Evolutionary conservation across 2,113 vertebrate genomes (phyloP).

Genomic region (Ptyas mucosa): DNA sequence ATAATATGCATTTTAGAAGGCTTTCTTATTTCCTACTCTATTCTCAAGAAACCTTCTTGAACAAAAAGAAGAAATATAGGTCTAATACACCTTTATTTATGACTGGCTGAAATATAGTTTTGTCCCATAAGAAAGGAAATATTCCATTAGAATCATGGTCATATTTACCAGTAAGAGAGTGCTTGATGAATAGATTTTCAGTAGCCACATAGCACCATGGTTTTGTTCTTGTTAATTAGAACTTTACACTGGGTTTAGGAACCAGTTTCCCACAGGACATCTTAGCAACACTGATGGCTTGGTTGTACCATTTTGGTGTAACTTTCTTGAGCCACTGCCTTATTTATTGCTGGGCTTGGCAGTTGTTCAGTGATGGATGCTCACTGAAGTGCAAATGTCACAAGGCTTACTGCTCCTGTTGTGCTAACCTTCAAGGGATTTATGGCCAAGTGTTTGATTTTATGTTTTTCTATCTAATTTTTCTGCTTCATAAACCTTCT

Average conservation of each 20-base stretch:
- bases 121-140: neutral
- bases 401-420: neutral
- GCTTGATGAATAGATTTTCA: neutral
- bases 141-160: slow-evolving; percentile 5
- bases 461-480: slow-evolving; percentile 37
- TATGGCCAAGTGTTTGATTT: slow-evolving; percentile 33
- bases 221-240: slow-evolving; percentile 8
- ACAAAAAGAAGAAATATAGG: neutral
- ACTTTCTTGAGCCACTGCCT: slow-evolving; percentile 10
- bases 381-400: neutral
- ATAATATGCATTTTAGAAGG: neutral
- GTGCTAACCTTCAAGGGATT: slow-evolving; percentile 20
- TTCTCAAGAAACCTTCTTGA: neutral
- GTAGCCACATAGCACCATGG: neutral
- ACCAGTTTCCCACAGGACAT: neutral
- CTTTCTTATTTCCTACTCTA: neutral
- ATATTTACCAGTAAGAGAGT: neutral
- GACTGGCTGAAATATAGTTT: neutral
- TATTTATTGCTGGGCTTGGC: slow-evolving; percentile 1
- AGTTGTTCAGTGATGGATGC: slow-evolving; percentile 13
- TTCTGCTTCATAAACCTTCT: slow-evolving; percentile 43
- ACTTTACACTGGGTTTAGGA: neutral
- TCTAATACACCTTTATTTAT: slow-evolving; percentile 2
- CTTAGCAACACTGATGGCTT: neutral
- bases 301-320: slow-evolving; percentile 20